Conservation (phyloP, 2,113 vertebrate genomes). For the Cyanoderma ruficeps region DNA sequence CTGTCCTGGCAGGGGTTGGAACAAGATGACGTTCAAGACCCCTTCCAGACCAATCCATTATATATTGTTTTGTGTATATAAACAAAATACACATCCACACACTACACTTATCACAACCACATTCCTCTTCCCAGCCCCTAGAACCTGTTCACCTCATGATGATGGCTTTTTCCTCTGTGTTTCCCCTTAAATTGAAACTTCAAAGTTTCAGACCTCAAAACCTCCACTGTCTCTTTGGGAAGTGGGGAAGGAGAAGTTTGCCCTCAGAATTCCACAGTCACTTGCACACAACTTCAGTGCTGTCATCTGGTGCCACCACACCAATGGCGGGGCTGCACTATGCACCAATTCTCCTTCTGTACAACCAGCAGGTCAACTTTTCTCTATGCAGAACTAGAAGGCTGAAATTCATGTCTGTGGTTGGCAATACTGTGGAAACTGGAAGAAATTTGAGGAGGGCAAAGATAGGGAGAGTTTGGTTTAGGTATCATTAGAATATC, state of each 20-base stretch:
- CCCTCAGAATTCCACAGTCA: not conserved
- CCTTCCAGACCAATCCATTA: not conserved
- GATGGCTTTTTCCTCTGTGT: not conserved
- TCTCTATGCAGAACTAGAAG: not conserved
- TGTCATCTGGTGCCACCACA: not conserved
- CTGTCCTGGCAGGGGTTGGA: not conserved
- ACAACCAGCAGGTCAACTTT: not conserved
- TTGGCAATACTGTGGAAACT: not conserved
- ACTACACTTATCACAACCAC: not conserved
- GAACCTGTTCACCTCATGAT: not conserved
- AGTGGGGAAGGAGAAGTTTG: not conserved
- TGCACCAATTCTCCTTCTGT: not conserved
- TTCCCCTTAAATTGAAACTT: not conserved
- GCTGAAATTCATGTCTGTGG: not conserved
- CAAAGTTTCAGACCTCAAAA: not conserved
- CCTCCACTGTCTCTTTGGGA: not conserved
- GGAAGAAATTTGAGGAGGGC: not conserved
- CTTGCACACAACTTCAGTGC: not conserved
- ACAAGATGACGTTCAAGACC: too few relatives aligned
- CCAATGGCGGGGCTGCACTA: rapidly evolving
- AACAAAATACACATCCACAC: not conserved
- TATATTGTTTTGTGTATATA: not conserved
- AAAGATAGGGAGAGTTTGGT: not conserved
- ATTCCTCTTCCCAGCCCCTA: not conserved
- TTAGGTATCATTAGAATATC: not conserved